A percentile compares a stretch with the other conserved stretches of the same genome.
Evolutionary conservation across 2,113 vertebrate species (phyloP).

Genomic region (Chrysemys picta): DNA sequence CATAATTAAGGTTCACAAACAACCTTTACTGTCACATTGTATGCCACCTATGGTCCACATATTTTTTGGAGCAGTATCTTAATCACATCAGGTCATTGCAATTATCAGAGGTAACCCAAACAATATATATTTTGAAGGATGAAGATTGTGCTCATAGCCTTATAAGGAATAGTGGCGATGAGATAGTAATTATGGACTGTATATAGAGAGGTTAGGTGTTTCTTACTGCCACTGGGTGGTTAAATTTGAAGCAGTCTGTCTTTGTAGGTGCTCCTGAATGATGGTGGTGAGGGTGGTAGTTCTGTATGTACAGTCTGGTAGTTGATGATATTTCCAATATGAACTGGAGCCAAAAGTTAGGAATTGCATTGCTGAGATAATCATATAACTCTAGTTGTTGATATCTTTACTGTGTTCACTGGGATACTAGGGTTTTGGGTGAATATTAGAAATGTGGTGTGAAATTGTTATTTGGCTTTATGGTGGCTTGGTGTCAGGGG

Average conservation of each 20-base stretch:
- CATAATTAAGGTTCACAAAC: background rate
- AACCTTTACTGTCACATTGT: background rate
- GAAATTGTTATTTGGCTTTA: background rate
- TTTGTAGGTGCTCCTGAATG: background rate
- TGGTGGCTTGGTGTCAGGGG: background rate
- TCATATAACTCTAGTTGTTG: background rate
- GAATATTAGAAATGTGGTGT: background rate
- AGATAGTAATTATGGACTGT: background rate
- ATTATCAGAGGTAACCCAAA: background rate
- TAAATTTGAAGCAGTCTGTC: background rate
- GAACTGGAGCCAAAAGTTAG: background rate
- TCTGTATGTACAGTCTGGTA: background rate
- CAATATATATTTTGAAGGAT: background rate
- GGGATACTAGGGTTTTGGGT: background rate
- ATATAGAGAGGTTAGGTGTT: background rate
- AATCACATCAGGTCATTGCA: background rate
- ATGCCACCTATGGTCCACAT: background rate
- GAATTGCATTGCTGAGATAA: background rate
- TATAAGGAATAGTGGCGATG: accelerated
- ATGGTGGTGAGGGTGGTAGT: background rate
- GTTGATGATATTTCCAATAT: background rate
- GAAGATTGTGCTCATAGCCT: background rate
- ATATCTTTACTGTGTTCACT: background rate
- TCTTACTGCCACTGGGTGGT: background rate
- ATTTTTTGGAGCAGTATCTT: background rate